Conservation (phyloP, 2,797 vertebrate genomes). For the Sebastolobus alascanus region DNA sequence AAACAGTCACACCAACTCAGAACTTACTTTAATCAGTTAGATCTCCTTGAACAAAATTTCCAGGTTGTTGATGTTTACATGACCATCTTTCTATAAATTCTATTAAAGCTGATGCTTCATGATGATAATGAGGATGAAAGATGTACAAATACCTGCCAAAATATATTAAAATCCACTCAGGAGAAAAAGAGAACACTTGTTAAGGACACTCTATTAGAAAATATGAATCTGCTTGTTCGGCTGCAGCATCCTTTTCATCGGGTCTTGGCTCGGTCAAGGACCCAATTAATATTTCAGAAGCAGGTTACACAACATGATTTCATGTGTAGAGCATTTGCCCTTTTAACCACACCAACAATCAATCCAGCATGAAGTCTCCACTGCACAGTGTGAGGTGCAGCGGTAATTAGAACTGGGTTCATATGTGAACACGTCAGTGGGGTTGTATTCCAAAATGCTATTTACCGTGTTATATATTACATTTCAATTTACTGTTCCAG, state of each 20-base stretch:
- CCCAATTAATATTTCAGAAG: neutral
- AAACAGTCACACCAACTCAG: too few relatives aligned
- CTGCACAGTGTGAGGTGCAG: neutral
- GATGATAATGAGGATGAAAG: neutral
- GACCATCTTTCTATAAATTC: neutral
- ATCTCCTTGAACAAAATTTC: neutral
- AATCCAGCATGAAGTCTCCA: neutral
- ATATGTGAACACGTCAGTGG: neutral
- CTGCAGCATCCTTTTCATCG: neutral
- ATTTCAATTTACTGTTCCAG: neutral
- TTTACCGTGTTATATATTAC: neutral
- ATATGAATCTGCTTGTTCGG: neutral
- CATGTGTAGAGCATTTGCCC: neutral
- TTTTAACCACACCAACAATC: constrained; percentile 2
- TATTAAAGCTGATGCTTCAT: neutral
- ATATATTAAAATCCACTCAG: neutral
- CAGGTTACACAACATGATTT: neutral
- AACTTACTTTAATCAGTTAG: too few relatives aligned
- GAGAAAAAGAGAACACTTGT: neutral
- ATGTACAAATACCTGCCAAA: neutral
- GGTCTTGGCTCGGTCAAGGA: neutral
- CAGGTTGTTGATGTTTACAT: neutral
- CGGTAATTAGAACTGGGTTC: neutral
- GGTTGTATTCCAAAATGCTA: neutral
- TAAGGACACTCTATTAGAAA: neutral